Evolutionary conservation across 2,113 vertebrate species (phyloP), one percentile per base, ranked within the genome.

Genomic region (Larimichthys crocea): DNA sequence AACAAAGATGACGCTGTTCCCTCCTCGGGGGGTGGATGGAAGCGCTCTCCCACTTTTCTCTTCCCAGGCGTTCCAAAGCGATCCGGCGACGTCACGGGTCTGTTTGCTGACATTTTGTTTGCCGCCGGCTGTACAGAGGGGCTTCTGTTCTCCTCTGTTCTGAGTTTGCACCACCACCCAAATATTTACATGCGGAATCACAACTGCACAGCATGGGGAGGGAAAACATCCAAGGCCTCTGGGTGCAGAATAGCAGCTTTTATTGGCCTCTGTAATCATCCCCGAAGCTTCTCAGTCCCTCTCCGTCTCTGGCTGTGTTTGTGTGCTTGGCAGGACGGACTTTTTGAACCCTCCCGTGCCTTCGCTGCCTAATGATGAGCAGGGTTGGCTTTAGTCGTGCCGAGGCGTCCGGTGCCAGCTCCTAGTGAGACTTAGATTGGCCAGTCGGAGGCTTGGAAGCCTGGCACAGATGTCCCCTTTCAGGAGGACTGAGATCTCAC

Each of bases 131-230:
- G 44, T 56, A 92, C 87, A 92, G 87, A 88, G 88, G 69, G n/a
- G 70, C 88, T 87, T 89, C 86, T 92, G 91, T 94, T 88, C 86
- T 24, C 26, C 19, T 10, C 35, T 35, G 31, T 35, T 35, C 31
- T 35, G 8, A 40, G 76, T 84, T 84, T 76, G 74, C 35, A 8
- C 35, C 35, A 35, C 35, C 35, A 35, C 55, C 72, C 89, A 92
- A 92, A 94, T 94, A 93, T 93, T 93, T 84, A 92, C 91, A 92
- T 81, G 86, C 57, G 9, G 68, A 82, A 80, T 89, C 82, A 87
- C 88, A 92, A 92, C 87, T 78, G 85, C 83, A 69, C 86, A 82
- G 88, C 89, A 85, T 83, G 89, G 70, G 84, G 35, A 79, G 77
- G 83, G 76, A 75, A 84, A 84, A 83, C 80, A 79, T 85, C 80